phyloP scores from a whole-genome alignment of 1,140 invertebrate genomes.

The Cotesia typhae region DNA sequence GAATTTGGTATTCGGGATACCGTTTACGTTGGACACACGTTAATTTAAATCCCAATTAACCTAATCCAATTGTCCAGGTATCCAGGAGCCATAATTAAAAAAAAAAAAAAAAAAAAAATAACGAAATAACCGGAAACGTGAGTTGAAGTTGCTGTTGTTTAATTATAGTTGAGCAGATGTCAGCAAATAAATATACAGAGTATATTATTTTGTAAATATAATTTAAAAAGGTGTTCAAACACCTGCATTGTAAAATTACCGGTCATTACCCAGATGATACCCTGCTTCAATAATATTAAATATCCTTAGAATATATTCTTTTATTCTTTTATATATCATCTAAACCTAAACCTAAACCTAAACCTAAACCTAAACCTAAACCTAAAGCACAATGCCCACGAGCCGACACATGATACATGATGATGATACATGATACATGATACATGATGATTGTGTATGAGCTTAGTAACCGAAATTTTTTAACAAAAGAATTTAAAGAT shows the following conservation, averaged over 20 bases:
- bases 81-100: too few relatives aligned
- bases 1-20: too few relatives aligned
- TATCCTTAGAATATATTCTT: slow-evolving; percentile 23
- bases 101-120: too few relatives aligned
- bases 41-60: too few relatives aligned
- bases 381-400: not conserved
- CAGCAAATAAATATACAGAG: too few relatives aligned
- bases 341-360: not conserved
- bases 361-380: too few relatives aligned
- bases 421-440: slow-evolving; percentile 20
- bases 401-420: slow-evolving; percentile 17
- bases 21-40: too few relatives aligned
- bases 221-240: slow-evolving; percentile 4
- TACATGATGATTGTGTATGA: not conserved
- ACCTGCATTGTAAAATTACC: not conserved
- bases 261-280: slow-evolving; percentile 4
- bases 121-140: too few relatives aligned
- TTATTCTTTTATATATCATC: too few relatives aligned
- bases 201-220: not conserved
- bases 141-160: too few relatives aligned
- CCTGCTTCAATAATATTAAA: not conserved
- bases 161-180: too few relatives aligned
- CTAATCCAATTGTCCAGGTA: too few relatives aligned
- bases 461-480: slow-evolving; percentile 32
- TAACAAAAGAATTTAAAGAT: slow-evolving; percentile 9